Evolutionary conservation across 53 echinoderm and acorn worm species (phyloP).

Genomic region (Zoroaster sp.): DNA sequence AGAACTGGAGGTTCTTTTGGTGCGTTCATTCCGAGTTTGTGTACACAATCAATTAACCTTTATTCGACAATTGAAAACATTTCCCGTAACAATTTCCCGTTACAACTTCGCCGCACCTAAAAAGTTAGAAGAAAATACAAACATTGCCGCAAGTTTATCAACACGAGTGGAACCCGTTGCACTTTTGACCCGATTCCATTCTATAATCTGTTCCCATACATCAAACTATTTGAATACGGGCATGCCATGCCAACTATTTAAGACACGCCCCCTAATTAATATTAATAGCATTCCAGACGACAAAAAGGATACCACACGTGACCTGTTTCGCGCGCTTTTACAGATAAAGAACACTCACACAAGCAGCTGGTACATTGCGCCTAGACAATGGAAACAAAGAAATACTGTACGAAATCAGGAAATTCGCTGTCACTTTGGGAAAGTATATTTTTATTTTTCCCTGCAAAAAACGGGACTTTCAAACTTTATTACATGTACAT

Average conservation of each 20-base stretch:
- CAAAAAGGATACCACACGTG: constrained; percentile 54
- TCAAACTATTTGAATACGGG: background rate
- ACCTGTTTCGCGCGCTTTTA: constrained; percentile 60
- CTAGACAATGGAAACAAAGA: background rate
- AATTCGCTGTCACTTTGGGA: background rate
- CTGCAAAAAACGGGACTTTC: background rate
- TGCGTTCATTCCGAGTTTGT: no score
- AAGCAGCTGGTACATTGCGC: background rate
- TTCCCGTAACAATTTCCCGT: no score
- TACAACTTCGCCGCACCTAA: no score
- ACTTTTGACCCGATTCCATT: background rate
- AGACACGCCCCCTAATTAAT: constrained; percentile 48
- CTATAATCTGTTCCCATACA: background rate
- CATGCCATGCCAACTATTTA: constrained; percentile 33
- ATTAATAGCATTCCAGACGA: constrained; percentile 49
- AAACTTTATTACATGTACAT: background rate
- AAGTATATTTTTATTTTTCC: background rate
- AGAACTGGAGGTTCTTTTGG: no score
- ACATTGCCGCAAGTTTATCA: background rate
- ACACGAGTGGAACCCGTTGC: background rate
- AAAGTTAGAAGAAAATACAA: background rate
- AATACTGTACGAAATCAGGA: background rate
- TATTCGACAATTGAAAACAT: no score
- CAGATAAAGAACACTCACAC: constrained; percentile 27
- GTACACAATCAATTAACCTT: no score